Base-by-base conservation (phyloP, 2,888 invertebrate species). In the Gymnocheta viridis region DNA sequence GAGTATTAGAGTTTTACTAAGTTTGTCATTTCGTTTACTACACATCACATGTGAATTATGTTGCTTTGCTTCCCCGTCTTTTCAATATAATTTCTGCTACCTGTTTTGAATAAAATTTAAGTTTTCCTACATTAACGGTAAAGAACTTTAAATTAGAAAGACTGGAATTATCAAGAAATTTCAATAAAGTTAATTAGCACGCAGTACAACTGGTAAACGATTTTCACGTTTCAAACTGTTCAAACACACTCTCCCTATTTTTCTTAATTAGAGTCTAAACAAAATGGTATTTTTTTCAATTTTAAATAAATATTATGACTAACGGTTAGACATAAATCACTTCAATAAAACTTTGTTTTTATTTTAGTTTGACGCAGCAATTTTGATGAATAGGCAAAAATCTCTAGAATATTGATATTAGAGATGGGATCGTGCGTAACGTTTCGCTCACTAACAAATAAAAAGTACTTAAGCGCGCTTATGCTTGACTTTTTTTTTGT, bases 311-410 rank as follows among this genome's bases (percentile, higher is more conserved):
- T 32, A 17, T 56, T 32, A 29, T 27, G 56, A 54, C 29, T 19
- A 29, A 22, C 19, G n/a, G 24, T 24, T 24, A 38, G 22, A 22
- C 56, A 35, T 32, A 19, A 62, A 62, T 41, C 41, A 44, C 27
- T 62, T 27, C 32, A 19, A 19, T 4, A 19, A 29, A 29, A n/a
- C 3, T 47, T 47, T 29, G 29, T 29, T 29, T 29, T 47, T 19
- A 47, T 29, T 44, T 38, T 24, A n/a, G n/a, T 62, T 27, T 41
- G n/a, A 24, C 41, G 62, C 41, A 62, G 24, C 41, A 60, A 22
- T 22, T 10, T 0, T n/a, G 19, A 35, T 35, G 14, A 35, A 22
- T 12, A 60, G 35, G 14, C 7, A 14, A 60, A 35, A 19, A 60
- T 14, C 12, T 60, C 14, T 14, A 22, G 10, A 35, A 17, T 3